A percentile compares a stretch with the other conserved stretches of the same genome.
Evolutionary conservation across 2,797 vertebrate genomes (phyloP).

Genomic region (Sebastes jordani): DNA sequence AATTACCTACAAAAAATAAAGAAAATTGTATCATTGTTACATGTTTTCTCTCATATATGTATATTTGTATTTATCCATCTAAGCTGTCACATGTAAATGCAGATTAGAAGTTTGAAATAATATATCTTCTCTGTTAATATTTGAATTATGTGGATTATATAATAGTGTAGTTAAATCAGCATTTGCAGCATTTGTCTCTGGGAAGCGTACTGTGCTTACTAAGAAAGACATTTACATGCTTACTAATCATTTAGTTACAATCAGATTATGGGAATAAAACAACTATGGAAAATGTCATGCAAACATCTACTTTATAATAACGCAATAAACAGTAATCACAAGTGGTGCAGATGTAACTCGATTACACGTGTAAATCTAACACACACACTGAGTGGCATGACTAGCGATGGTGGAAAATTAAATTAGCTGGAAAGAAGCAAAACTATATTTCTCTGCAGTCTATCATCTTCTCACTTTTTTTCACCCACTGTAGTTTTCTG

Average conservation of each 20-base stretch:
- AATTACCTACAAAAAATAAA: neutral
- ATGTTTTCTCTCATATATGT: neutral
- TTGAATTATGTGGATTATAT: neutral
- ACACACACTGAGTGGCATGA: neutral
- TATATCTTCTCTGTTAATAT: neutral
- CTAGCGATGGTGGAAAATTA: neutral
- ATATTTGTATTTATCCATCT: neutral
- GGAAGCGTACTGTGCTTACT: no score
- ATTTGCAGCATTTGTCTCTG: no score
- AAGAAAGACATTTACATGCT: neutral
- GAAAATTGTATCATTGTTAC: fast-evolving
- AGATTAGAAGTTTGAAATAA: neutral
- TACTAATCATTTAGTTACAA: fast-evolving
- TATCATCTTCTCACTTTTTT: neutral
- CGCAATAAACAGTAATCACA: neutral
- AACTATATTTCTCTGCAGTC: neutral
- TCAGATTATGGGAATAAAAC: neutral
- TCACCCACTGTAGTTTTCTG: neutral
- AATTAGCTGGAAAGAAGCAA: neutral
- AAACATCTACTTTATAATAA: neutral
- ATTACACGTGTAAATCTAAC: neutral
- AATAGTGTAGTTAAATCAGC: no score
- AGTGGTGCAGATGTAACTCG: neutral
- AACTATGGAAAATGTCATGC: neutral
- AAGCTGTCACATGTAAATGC: neutral